A percentile compares a stretch with the other conserved stretches of the same genome.
phyloP scores from a whole-genome alignment of 2,113 vertebrate genomes.

The Cyanoderma ruficeps region DNA sequence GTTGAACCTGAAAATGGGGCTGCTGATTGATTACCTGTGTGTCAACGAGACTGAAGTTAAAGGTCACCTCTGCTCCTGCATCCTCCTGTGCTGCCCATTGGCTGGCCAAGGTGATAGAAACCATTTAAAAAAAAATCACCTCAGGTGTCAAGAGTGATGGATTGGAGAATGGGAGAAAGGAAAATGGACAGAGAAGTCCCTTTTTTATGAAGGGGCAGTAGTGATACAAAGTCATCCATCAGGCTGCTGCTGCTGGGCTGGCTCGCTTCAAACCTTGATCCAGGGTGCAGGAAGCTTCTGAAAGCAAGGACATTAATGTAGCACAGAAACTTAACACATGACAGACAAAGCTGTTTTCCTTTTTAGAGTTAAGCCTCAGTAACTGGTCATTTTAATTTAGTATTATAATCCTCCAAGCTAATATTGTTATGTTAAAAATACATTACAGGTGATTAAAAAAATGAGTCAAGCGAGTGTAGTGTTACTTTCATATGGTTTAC shows the following conservation, averaged over 20 bases:
- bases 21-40: background rate
- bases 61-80: conserved; percentile 25
- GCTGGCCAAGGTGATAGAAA: conserved; percentile 9
- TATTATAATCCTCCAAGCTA: background rate
- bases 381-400: background rate
- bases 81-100: background rate
- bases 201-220: background rate
- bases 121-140: background rate
- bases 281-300: background rate
- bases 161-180: conserved; percentile 31
- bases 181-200: background rate
- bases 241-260: conserved; percentile 20
- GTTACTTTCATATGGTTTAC: background rate
- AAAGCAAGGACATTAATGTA: background rate
- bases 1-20: background rate
- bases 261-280: background rate
- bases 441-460: background rate
- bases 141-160: conserved; percentile 38
- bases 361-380: background rate
- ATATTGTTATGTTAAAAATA: background rate
- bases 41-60: background rate
- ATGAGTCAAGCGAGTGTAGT: background rate
- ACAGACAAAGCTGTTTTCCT: background rate
- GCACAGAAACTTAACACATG: background rate
- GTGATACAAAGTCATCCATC: conserved; percentile 42